Evolutionary conservation across 1,140 invertebrate genomes (phyloP).

Genomic region (Lucilia sericata): DNA sequence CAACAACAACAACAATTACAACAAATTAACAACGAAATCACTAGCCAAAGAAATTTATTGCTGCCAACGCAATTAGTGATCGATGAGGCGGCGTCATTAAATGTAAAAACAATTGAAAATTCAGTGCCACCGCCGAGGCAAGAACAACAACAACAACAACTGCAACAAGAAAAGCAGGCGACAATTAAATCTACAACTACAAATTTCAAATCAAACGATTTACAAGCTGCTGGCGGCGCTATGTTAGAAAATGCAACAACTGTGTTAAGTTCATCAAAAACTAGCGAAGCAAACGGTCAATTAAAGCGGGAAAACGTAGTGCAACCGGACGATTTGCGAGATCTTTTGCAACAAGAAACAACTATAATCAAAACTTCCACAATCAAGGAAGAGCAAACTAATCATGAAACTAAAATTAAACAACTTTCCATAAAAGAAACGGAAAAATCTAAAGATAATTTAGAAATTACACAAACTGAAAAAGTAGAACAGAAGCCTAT

Average conservation of each 20-base stretch:
- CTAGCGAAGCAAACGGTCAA: conserved; percentile 50
- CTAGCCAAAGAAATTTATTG: conserved; percentile 43
- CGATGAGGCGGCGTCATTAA: conserved; percentile 32
- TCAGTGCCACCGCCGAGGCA: conserved; percentile 20
- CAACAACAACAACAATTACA: neutral
- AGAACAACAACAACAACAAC: conserved; percentile 42
- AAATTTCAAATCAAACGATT: conserved; percentile 35
- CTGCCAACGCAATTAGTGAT: conserved; percentile 49
- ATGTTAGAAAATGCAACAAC: conserved; percentile 28
- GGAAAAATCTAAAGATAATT: conserved; percentile 14
- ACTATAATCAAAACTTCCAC: neutral
- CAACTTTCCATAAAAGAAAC: neutral
- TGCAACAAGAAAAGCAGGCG: conserved; percentile 46
- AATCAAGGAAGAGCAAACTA: neutral
- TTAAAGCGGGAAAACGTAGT: conserved; percentile 45
- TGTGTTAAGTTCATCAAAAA: conserved; percentile 55
- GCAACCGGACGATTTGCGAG: neutral
- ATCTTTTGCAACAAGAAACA: conserved; percentile 29
- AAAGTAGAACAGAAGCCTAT: neutral
- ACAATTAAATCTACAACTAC: conserved; percentile 46
- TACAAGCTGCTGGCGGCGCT: neutral
- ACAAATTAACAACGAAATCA: conserved; percentile 49
- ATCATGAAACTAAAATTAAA: no score
- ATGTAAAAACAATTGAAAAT: conserved; percentile 26
- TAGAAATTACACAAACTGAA: neutral